phyloP scores from a whole-genome alignment of 2,113 vertebrate species.

The Penelope pileata region DNA sequence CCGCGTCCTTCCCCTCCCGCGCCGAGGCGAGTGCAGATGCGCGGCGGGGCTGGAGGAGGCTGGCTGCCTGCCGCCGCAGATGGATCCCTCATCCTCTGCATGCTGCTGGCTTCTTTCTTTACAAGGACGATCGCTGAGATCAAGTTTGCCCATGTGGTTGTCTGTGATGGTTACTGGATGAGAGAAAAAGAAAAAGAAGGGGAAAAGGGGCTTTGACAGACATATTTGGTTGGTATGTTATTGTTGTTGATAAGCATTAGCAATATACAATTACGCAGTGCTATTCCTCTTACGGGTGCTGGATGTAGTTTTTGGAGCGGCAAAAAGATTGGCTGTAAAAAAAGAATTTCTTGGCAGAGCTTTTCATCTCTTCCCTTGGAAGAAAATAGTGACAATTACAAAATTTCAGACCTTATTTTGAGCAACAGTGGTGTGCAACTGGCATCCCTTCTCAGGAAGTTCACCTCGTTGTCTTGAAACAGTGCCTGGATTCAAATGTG shows the following conservation, averaged over 20 bases:
- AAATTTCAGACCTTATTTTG: constrained; percentile 32
- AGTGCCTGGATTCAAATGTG: not conserved
- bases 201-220: not conserved
- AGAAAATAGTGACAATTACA: constrained; percentile 28
- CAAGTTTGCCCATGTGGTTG: not conserved
- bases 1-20: not conserved
- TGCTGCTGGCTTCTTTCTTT: not conserved
- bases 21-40: not conserved
- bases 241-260: not conserved
- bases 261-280: not conserved
- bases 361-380: constrained; percentile 27
- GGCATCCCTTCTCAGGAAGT: not conserved
- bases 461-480: not conserved
- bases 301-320: constrained; percentile 12
- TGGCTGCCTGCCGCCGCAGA: constrained; percentile 29
- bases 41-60: not conserved
- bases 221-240: not conserved
- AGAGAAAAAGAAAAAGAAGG: not conserved
- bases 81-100: not conserved
- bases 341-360: not conserved
- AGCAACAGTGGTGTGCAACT: not conserved
- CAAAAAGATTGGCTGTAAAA: not conserved
- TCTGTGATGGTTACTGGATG: not conserved
- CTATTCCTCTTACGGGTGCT: not conserved
- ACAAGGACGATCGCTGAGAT: not conserved